Conservation (phyloP, 1,140 invertebrate genomes). For the Grapholita molesta region DNA sequence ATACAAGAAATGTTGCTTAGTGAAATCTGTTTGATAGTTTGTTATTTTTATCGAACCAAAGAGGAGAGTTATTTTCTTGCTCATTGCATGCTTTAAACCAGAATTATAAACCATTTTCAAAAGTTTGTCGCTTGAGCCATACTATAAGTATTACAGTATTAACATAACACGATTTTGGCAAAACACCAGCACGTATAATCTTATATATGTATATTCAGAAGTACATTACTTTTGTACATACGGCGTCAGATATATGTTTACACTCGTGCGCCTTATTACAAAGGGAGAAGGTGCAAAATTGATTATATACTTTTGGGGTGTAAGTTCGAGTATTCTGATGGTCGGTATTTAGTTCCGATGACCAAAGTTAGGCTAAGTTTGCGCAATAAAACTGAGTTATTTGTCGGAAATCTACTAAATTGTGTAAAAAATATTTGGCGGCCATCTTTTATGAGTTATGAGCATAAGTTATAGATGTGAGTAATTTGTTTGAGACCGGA, state of each 20-base stretch:
- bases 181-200: neutral
- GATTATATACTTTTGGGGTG: neutral
- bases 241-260: too few relatives aligned
- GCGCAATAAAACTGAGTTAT: neutral
- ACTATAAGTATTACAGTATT: neutral
- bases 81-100: too few relatives aligned
- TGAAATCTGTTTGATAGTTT: too few relatives aligned
- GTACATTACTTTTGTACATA: neutral
- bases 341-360: neutral
- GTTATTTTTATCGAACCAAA: too few relatives aligned
- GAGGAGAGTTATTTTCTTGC: too few relatives aligned
- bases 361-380: neutral
- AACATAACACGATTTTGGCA: neutral
- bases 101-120: too few relatives aligned
- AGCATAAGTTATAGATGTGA: neutral
- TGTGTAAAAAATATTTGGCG: neutral
- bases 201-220: neutral
- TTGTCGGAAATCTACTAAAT: neutral
- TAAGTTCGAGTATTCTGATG: neutral
- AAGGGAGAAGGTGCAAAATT: too few relatives aligned
- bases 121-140: neutral
- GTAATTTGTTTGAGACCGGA: neutral
- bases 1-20: too few relatives aligned
- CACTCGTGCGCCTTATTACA: too few relatives aligned
- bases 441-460: neutral